Base-by-base conservation (phyloP, 92 coral and sea anemone species). In the Nematostella vectensis region DNA sequence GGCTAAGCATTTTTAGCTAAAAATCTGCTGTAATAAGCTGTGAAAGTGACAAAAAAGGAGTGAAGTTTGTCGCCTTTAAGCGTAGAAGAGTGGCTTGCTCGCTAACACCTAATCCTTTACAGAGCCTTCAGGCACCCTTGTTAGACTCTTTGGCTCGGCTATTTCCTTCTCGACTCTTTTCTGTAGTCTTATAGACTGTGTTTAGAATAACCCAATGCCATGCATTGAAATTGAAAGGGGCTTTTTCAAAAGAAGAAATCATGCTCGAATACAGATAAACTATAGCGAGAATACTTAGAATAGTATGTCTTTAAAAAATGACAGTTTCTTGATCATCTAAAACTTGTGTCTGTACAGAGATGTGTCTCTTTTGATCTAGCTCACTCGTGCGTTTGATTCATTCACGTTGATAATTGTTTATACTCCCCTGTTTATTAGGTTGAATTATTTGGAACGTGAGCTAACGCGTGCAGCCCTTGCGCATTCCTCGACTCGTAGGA, bases 401-500 rank as follows among this genome's bases (percentile, higher is more conserved):
- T 11, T 6, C 23, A 17, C 51, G 12, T 17, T 6, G 21, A 9
- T 45, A 11, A 10, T 4, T 45, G 4, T 6, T 11, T 9, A 45
- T 9, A 8, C 18, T 17, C 51, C 9, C 6, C 15, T 33, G 15
- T 33, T 6, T 33, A 6, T 33, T 15, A 6, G 15, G 15, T 9
- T 45, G 21, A 45, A 19, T 4, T 45, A 45, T 8, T 6, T 10
- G 51, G 4, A 45, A 22, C 22, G 42, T 40, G 4, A 22, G 19
- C 64, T 78, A 85, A 60, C 95, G 70, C n/a, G 88, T 85, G 27
- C 83, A 85, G 0, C 95, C 95, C 28, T 88, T 65, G 43, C 95
- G 63, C 99, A 93, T 93, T 57, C 99, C 99, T 57, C 99, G 63
- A 52, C 95, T 93, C 12, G 99, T 93, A 0, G 99, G 99, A 21